Evolutionary conservation across 2,888 invertebrate species (phyloP).

Genomic region (Erebia ligea): DNA sequence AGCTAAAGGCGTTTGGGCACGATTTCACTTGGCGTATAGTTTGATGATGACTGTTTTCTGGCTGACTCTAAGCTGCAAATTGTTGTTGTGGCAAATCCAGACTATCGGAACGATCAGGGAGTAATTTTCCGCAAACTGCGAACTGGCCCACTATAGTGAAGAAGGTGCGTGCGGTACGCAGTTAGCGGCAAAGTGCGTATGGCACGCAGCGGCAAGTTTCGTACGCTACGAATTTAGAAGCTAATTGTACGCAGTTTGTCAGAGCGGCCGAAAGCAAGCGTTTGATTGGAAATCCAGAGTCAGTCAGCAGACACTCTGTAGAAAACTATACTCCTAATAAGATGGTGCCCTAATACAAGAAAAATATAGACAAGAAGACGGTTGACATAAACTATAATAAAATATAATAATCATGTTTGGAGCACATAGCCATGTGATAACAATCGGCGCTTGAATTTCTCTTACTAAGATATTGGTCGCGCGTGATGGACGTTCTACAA

Average conservation of each 20-base stretch:
- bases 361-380: conserved; percentile 1
- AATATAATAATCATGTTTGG: neutral
- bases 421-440: neutral
- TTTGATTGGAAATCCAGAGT: neutral
- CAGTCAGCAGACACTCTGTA: neutral
- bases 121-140: too few relatives aligned
- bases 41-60: too few relatives aligned
- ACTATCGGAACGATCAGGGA: too few relatives aligned
- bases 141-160: too few relatives aligned
- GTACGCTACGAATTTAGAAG: too few relatives aligned
- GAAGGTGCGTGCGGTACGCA: neutral
- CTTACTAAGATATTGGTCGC: too few relatives aligned
- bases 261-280: neutral
- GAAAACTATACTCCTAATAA: neutral
- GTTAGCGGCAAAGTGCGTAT: neutral
- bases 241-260: neutral
- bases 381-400: neutral
- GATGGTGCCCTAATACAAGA: neutral
- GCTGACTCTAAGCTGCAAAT: too few relatives aligned
- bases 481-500: too few relatives aligned
- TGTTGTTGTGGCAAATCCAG: too few relatives aligned
- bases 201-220: neutral
- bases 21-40: too few relatives aligned
- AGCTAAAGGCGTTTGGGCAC: too few relatives aligned
- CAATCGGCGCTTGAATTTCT: too few relatives aligned